These are phyloP conservation scores for Lepus europaeus DNA, from an alignment of 2,113 vertebrate genomes.

Conservation along the genomic window DNA sequence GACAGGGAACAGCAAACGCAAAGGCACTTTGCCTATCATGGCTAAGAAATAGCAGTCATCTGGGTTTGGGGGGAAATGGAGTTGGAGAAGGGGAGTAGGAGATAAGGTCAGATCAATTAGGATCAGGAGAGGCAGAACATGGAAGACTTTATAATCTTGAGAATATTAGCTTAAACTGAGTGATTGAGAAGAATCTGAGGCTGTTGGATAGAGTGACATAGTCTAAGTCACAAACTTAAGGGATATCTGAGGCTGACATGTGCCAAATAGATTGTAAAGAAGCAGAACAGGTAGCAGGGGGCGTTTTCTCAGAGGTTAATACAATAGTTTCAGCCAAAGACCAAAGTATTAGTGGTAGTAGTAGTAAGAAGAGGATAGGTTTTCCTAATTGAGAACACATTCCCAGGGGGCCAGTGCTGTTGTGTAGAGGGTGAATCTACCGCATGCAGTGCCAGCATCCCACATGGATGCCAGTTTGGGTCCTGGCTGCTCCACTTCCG, in stretches of 20 bases:
- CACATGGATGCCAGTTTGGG: too few relatives aligned
- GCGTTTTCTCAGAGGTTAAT: conserved; percentile 48
- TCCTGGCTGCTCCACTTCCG: too few relatives aligned
- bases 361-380: conserved; percentile 11
- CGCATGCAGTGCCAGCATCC: too few relatives aligned
- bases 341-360: not conserved
- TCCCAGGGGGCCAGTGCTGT: not conserved
- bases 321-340: not conserved
- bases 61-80: not conserved
- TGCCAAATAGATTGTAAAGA: conserved; percentile 19
- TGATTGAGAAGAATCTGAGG: not conserved
- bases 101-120: not conserved
- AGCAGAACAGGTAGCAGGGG: not conserved
- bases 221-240: conserved; percentile 13
- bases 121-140: fast-evolving
- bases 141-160: not conserved
- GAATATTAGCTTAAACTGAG: not conserved
- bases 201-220: not conserved
- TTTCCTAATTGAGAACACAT: conserved; percentile 54
- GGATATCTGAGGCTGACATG: conserved; percentile 1
- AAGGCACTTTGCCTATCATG: not conserved
- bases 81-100: not conserved
- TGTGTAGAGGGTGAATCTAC: too few relatives aligned
- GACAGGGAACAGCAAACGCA: not conserved
- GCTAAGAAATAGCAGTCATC: not conserved